These are phyloP conservation scores for Ailuropoda melanoleuca DNA, from an alignment of 2,113 vertebrate genomes.

Conservation along the genomic window DNA sequence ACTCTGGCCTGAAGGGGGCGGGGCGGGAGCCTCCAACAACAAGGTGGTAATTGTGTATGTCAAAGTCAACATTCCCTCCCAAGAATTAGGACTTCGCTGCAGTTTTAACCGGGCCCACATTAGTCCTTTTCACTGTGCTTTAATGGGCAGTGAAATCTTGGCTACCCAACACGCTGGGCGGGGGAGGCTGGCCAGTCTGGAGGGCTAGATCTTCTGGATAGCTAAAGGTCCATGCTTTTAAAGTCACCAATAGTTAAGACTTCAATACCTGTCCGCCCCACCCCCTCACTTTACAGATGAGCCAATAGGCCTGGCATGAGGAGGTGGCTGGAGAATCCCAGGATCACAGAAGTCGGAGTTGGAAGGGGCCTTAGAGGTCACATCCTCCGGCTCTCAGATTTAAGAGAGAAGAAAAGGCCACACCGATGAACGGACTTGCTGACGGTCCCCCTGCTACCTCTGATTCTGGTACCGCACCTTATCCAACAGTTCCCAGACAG, in stretches of 20 bases:
- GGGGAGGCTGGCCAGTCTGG: slow-evolving; percentile 23
- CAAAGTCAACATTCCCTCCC: neutral
- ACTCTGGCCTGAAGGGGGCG: neutral
- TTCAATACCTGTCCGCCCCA: neutral
- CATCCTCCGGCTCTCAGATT: neutral
- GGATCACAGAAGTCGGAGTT: neutral
- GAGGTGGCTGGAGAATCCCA: neutral
- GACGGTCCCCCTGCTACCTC: neutral
- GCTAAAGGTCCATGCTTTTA: slow-evolving; percentile 20
- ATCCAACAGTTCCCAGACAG: slow-evolving; percentile 1
- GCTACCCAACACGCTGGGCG: neutral
- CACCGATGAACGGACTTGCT: neutral
- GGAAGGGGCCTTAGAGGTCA: neutral
- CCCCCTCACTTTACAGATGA: slow-evolving; percentile 27
- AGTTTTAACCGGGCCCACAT: slow-evolving; percentile 56
- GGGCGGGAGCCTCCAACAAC: neutral
- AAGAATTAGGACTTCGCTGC: slow-evolving; percentile 14
- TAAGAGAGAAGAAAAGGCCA: slow-evolving; percentile 20
- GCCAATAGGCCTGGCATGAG: neutral
- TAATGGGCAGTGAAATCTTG: slow-evolving; percentile 48
- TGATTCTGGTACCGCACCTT: neutral
- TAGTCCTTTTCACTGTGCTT: slow-evolving; percentile 40
- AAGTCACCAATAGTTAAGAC: slow-evolving; percentile 43
- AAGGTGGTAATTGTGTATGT: neutral
- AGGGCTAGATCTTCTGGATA: slow-evolving; percentile 45